These are phyloP conservation scores for Blastobasis lacticolella DNA, from an alignment of 2,888 invertebrate species.

Conservation along the genomic window DNA sequence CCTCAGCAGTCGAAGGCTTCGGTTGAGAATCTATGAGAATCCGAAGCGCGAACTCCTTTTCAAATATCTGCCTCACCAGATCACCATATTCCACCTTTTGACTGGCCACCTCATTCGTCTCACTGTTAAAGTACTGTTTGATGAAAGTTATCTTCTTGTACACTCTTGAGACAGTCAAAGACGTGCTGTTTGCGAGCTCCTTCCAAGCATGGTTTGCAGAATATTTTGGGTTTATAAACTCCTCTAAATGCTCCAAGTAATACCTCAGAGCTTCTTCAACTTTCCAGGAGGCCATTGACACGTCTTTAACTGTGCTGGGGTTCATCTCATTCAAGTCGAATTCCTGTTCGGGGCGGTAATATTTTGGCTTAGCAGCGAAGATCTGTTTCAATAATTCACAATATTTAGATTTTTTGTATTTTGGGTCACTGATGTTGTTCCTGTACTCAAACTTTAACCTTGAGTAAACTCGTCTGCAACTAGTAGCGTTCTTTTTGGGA, in stretches of 20 bases:
- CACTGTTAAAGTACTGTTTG: constrained; percentile 39
- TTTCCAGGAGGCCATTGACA: constrained; percentile 35
- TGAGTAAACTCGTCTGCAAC: constrained; percentile 47
- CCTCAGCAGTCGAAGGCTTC: constrained; percentile 14
- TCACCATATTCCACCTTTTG: constrained; percentile 25
- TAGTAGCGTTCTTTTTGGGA: constrained; percentile 27
- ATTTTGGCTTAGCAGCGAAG: constrained; percentile 36
- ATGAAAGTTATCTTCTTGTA: constrained; percentile 56
- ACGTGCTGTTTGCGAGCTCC: constrained; percentile 41
- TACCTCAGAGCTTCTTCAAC: constrained; percentile 43
- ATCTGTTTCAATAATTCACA: constrained; percentile 40
- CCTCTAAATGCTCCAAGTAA: constrained; percentile 51
- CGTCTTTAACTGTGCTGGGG: constrained; percentile 37
- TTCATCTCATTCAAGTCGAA: constrained; percentile 20
- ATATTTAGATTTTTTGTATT: constrained; percentile 22
- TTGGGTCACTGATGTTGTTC: constrained; percentile 20
- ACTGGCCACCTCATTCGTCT: constrained; percentile 25
- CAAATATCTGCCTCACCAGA: constrained; percentile 36
- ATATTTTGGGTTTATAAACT: constrained; percentile 51
- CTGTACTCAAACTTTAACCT: constrained; percentile 41
- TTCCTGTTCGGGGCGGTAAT: background rate
- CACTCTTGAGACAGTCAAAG: constrained; percentile 41
- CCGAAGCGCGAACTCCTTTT: constrained; percentile 36
- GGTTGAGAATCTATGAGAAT: constrained; percentile 30
- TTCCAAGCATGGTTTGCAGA: constrained; percentile 58